These are phyloP conservation scores for Gallinago solitaria DNA, from an alignment of 2,797 vertebrate genomes.

Conservation along the genomic window DNA sequence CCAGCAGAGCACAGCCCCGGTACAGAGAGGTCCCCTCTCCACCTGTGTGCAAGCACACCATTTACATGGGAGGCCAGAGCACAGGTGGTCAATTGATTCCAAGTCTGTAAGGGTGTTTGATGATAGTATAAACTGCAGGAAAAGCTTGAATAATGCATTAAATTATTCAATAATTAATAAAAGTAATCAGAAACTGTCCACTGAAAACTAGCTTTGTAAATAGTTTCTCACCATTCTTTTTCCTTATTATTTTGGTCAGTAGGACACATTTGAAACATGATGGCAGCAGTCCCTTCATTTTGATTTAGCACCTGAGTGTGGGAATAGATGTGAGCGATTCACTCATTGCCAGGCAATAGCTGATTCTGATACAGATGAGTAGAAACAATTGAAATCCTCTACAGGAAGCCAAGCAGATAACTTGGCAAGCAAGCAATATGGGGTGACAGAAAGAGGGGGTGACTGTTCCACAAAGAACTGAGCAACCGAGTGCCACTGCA, in stretches of 20 bases:
- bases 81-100: not conserved
- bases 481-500: too few species aligned
- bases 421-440: too few species aligned
- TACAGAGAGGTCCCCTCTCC: not conserved
- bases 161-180: constrained; percentile 74
- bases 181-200: constrained; percentile 38
- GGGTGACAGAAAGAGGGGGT: too few species aligned
- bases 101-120: not conserved
- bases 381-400: too few species aligned
- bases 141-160: constrained; percentile 68
- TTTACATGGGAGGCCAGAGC: not conserved
- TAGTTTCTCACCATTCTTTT: not conserved
- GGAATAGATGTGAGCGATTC: too few species aligned
- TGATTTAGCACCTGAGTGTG: too few species aligned
- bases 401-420: too few species aligned
- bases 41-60: not conserved
- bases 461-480: too few species aligned
- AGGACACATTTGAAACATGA: not conserved
- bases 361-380: too few species aligned
- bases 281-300: not conserved
- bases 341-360: too few species aligned
- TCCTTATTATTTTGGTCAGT: not conserved
- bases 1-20: not conserved
- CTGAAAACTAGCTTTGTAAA: not conserved
- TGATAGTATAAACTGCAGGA: constrained; percentile 18